Evolutionary conservation across 2,797 vertebrate genomes (phyloP).

Genomic region (Spondyliosoma cantharus): DNA sequence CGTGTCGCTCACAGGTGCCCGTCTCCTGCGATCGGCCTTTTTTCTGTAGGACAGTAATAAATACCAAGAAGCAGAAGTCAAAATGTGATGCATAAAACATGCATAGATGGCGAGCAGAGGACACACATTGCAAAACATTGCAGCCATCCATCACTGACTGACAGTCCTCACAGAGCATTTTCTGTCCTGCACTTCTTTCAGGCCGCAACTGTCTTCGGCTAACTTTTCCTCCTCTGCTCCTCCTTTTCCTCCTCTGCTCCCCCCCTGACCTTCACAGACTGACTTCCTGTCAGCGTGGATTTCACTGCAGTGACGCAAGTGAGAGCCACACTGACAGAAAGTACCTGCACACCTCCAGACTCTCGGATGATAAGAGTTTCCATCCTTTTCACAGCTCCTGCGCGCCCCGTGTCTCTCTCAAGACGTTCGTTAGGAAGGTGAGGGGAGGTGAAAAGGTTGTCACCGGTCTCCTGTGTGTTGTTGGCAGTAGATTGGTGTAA

Average conservation of each 20-base stretch:
- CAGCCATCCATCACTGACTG: neutral
- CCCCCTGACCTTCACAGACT: neutral
- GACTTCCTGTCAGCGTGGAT: constrained; percentile 2
- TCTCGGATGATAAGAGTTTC: neutral
- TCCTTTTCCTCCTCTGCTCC: neutral
- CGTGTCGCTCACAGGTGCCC: neutral
- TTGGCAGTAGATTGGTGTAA: constrained; percentile 13
- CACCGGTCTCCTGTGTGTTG: neutral
- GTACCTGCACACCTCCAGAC: neutral
- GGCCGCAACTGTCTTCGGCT: too few relatives aligned
- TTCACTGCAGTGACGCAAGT: neutral
- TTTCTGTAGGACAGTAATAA: neutral
- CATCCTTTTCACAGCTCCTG: neutral
- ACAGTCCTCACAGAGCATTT: neutral
- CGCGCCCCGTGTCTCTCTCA: neutral
- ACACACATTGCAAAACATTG: neutral
- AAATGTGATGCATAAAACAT: neutral
- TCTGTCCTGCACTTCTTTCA: neutral
- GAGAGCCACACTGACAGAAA: constrained; percentile 13
- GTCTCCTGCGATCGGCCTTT: neutral
- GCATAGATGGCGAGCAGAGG: neutral
- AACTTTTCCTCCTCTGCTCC: neutral
- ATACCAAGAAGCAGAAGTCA: neutral
- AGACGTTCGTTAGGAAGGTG: constrained; percentile 6
- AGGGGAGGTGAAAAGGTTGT: constrained; percentile 7